Evolutionary conservation across 2,888 invertebrate species (phyloP), one percentile per base, ranked within the genome.

Genomic region (Keiferia lycopersicella): DNA sequence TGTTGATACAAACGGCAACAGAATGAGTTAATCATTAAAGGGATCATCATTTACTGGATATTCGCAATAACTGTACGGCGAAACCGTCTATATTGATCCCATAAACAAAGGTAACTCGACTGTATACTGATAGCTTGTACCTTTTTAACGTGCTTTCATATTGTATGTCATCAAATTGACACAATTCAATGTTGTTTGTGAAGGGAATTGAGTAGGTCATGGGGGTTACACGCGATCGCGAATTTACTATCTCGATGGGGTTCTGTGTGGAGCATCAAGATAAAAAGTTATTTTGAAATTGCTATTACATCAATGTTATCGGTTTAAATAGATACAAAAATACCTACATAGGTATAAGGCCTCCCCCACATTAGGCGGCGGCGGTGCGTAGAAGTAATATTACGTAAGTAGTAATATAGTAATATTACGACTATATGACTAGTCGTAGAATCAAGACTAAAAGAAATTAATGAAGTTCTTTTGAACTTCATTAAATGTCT

Each of bases 181-280:
- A 57, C 57, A 57, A 22, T 22, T 51, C 51, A 20, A 51, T 22
- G 22, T 18, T 51, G 51, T 51, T 51, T 51, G 51, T 51, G 22
- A 22, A 51, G 22, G 51, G 51, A 51, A 51, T 51, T 22, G 51
- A 51, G 51, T 22, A 51, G 51, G 51, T 22, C 51, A 51, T 51
- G 51, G 22, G 51, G 51, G 12, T 20, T 51, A 51, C 51, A 22
- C 22, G 51, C n/a, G 51, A 20, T 18, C 12, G 22, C 18, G 12
- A 51, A 11, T 20, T 20, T 22, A 10, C 11, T 18, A 51, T 18
- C 22, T 51, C 11, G n/a, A 20, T 51, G 51, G 12, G 51, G 10
- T 51, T 10, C 1, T 8, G 11, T 16, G 1, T 51, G 22, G 18
- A 22, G 12, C 11, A 20, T 51, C 11, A 18, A 20, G 51, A 20